These are phyloP conservation scores for Laspeyria flexula DNA, from an alignment of 2,888 invertebrate species.

Conservation along the genomic window DNA sequence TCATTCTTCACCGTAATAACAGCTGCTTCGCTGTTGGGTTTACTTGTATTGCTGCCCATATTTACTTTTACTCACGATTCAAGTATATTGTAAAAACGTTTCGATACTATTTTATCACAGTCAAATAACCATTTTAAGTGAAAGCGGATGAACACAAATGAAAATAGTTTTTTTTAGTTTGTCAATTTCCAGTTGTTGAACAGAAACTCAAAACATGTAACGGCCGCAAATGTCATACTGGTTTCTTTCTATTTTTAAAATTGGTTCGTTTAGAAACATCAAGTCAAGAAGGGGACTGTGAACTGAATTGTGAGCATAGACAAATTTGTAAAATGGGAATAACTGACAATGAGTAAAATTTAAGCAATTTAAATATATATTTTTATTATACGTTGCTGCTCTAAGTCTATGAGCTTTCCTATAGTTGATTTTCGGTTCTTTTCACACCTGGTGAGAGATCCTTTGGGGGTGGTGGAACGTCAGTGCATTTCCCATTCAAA, in stretches of 20 bases:
- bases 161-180: conserved; percentile 27
- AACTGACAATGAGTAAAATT: too few species aligned
- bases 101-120: conserved; percentile 11
- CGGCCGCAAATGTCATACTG: conserved; percentile 67
- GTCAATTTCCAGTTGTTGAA: conserved; percentile 22
- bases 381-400: too few species aligned
- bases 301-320: too few species aligned
- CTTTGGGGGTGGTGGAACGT: too few species aligned
- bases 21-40: conserved; percentile 60
- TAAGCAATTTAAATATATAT: too few species aligned
- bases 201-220: conserved; percentile 67
- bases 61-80: conserved; percentile 19
- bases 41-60: conserved; percentile 80
- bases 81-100: conserved; percentile 7
- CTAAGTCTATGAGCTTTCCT: too few species aligned
- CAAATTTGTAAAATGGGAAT: too few species aligned
- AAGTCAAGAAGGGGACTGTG: not conserved
- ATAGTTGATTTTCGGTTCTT: too few species aligned
- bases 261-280: conserved; percentile 23
- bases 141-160: not conserved
- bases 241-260: conserved; percentile 63
- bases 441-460: too few species aligned
- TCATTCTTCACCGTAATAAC: conserved; percentile 60
- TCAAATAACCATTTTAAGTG: conserved; percentile 32
- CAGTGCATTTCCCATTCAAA: too few species aligned